Base-by-base conservation (phyloP, 2,797 vertebrate species). In the Echiichthys vipera region DNA sequence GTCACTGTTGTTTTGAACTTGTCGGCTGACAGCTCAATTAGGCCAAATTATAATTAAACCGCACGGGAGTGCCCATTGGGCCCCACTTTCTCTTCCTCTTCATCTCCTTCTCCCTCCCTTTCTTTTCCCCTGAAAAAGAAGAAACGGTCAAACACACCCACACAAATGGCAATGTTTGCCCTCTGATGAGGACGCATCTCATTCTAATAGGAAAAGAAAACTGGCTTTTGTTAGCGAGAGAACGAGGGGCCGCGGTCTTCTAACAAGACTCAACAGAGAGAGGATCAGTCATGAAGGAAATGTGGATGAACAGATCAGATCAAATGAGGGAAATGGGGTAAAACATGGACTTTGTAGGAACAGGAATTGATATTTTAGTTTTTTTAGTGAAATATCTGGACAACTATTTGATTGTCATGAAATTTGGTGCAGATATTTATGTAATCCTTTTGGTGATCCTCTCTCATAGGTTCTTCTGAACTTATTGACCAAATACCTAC, bases 171-270 rank as follows among this genome's bases (percentile, higher is more conserved):
- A 63, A 57, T 2, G 20, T 66, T 71, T 13, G 4, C 49, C 58
- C 42, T 58, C 64, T 29, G 46, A 67, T 0, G 7, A 56, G 36
- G 63, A 74, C 40, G 69, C 79, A 76, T 71, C 56, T 89, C 78
- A 73, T 18, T 83, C 80, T 78, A 81, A 89, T 63, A 80, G 76
- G 81, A 83, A 88, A 85, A 73, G 70, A 88, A 84, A 81, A 87
- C 79, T 50, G 68, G 12, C 81, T 72, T 90, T 87, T 83, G 82
- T 88, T 67, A 37, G 10, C 22, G 54, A 37, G 18, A 49, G 47
- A 64, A 10, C 1, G 6, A 80, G 82, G 70, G 70, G 72, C 37
- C 56, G 5, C 5, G 0, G 29, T 7, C 46, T 15, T 27, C 46
- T 22, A 6, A 43, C 36, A 6, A 37, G 17, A 15, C 22, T 14